phyloP scores from a whole-genome alignment of 2,797 vertebrate species.

The Buphagus erythrorhynchus region DNA sequence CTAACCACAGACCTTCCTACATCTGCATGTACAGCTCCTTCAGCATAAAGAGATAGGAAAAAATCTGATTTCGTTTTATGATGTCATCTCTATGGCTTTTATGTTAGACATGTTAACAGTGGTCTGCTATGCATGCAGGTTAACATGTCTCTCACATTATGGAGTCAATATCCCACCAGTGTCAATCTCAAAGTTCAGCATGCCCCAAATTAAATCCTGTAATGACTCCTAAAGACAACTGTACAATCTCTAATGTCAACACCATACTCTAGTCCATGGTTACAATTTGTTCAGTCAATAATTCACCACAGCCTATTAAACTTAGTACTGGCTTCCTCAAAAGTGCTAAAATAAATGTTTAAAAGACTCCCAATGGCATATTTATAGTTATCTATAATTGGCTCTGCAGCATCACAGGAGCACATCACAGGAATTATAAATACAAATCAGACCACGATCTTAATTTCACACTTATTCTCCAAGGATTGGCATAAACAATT shows the following conservation, averaged over 20 bases:
- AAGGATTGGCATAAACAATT: background rate
- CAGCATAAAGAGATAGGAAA: background rate
- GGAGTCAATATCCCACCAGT: background rate
- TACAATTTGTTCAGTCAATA: slow-evolving; percentile 48
- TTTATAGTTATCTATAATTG: slow-evolving; percentile 44
- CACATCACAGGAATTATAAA: background rate
- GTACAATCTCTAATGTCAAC: slow-evolving; percentile 29
- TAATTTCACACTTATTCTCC: background rate
- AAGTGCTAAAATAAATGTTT: background rate
- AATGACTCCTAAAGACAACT: slow-evolving; percentile 4
- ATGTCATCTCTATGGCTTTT: background rate
- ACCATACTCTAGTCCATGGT: background rate
- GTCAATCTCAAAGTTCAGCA: slow-evolving; percentile 44
- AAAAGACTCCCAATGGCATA: background rate
- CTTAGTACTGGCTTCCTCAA: slow-evolving; percentile 1
- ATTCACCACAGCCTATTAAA: slow-evolving; percentile 37
- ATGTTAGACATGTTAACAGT: background rate
- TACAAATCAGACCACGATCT: background rate
- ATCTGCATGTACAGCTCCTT: background rate
- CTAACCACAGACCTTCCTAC: background rate
- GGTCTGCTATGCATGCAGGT: background rate
- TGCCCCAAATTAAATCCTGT: background rate
- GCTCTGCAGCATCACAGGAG: background rate
- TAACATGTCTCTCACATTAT: background rate
- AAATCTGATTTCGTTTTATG: background rate